Conservation (phyloP, 2,113 vertebrate genomes). For the Acrocephalus kingi region DNA sequence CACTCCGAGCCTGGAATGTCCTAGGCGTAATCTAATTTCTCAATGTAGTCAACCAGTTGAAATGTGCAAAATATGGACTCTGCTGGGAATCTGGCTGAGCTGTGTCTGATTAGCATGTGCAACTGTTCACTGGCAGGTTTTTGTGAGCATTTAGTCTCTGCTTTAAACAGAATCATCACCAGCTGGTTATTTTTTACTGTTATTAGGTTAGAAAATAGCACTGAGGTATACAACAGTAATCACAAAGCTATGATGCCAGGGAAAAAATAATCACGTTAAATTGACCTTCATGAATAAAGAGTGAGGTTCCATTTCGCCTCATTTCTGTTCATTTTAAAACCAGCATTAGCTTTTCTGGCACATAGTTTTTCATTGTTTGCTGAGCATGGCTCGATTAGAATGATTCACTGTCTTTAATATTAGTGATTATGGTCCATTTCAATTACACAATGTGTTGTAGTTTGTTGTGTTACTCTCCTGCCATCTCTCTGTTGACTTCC, state of each 20-base stretch:
- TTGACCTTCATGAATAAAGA: slow-evolving; percentile 80
- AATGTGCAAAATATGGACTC: slow-evolving; percentile 45
- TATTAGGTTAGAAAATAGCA: slow-evolving; percentile 75
- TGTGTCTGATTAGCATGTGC: slow-evolving; percentile 50
- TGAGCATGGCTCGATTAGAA: slow-evolving; percentile 75
- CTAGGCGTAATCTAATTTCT: slow-evolving; percentile 51
- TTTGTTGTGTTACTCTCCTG: slow-evolving; percentile 67
- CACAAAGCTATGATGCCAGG: slow-evolving; percentile 65
- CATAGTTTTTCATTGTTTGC: slow-evolving; percentile 82
- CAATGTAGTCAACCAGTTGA: slow-evolving; percentile 36
- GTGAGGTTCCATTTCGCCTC: slow-evolving; percentile 76
- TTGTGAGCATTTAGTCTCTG: slow-evolving; percentile 40
- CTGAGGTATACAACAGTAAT: slow-evolving; percentile 74
- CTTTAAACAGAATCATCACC: slow-evolving; percentile 69
- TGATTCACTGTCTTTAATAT: slow-evolving; percentile 81
- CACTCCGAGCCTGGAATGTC: neutral
- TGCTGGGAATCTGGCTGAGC: slow-evolving; percentile 44
- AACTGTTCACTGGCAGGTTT: slow-evolving; percentile 54
- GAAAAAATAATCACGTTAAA: slow-evolving; percentile 75
- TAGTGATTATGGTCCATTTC: slow-evolving; percentile 77
- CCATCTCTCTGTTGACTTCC: slow-evolving; percentile 40
- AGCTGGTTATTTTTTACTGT: slow-evolving; percentile 73
- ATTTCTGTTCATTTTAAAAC: slow-evolving; percentile 77
- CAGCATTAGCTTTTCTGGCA: slow-evolving; percentile 77
- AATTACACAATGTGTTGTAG: slow-evolving; percentile 69